A percentile compares a stretch with the other conserved stretches of the same genome.
Evolutionary conservation across 2,797 vertebrate species (phyloP).

Genomic region (Hydrocynus forskahlii): DNA sequence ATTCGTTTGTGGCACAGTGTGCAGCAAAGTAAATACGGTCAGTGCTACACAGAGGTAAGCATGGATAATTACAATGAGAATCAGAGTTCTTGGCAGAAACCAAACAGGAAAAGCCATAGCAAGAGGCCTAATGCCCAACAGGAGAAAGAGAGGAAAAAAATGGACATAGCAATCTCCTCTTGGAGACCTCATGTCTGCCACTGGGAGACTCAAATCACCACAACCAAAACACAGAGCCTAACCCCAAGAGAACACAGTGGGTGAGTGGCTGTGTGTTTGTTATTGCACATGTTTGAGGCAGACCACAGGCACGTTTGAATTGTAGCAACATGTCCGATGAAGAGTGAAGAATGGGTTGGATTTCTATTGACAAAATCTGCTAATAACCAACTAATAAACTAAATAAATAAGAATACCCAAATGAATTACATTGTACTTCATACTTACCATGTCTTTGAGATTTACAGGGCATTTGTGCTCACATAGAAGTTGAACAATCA

Average conservation of each 20-base stretch:
- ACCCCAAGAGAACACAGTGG: constrained; percentile 37
- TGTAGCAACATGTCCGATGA: constrained; percentile 14
- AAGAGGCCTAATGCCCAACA: constrained; percentile 12
- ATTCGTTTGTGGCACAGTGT: not conserved
- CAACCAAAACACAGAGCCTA: constrained; percentile 24
- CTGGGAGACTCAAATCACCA: constrained; percentile 36
- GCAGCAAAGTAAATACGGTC: constrained; percentile 2
- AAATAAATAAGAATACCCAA: no score
- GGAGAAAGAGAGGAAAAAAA: not conserved
- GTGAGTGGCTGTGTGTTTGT: constrained; percentile 23
- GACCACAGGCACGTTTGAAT: constrained; percentile 31
- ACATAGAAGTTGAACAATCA: constrained; percentile 86
- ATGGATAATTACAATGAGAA: constrained; percentile 1
- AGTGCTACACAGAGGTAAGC: not conserved
- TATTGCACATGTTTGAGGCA: constrained; percentile 42
- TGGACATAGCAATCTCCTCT: constrained; percentile 38
- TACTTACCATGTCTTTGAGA: constrained; percentile 88
- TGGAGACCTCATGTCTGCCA: constrained; percentile 51
- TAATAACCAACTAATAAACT: not conserved
- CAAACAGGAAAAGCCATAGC: constrained; percentile 27
- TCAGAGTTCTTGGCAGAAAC: constrained; percentile 5
- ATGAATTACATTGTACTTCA: constrained; percentile 18
- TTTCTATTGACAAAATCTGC: not conserved
- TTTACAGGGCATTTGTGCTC: constrained; percentile 88
- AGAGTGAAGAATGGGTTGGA: not conserved